Conservation (phyloP, 1,140 invertebrate genomes). For the Drosophila sulfurigaster region DNA sequence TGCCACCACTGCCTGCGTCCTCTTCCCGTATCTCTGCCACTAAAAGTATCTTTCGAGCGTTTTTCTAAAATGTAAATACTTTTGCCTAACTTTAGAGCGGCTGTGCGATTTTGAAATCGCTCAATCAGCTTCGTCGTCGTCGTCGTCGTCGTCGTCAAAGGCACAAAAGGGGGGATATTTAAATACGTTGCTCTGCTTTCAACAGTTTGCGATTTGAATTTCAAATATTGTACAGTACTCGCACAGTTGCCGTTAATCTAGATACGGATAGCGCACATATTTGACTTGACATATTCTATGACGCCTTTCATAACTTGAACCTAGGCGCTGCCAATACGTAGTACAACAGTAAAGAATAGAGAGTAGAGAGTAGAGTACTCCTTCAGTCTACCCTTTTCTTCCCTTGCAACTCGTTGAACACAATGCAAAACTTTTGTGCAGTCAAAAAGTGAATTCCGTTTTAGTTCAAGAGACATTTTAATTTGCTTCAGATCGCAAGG, state of each 20-base stretch:
- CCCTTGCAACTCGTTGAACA: conserved; percentile 10
- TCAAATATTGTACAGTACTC: conserved; percentile 51
- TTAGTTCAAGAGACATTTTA: conserved; percentile 51
- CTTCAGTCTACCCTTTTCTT: not conserved
- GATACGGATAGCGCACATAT: conserved; percentile 49
- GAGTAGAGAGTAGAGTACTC: too few relatives aligned
- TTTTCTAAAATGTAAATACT: conserved; percentile 75
- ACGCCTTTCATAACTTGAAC: conserved; percentile 51
- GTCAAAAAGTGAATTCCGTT: conserved; percentile 39
- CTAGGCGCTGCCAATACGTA: not conserved
- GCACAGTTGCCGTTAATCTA: conserved; percentile 58
- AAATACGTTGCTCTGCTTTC: conserved; percentile 58
- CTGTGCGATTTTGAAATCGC: conserved; percentile 66
- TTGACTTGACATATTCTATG: conserved; percentile 53
- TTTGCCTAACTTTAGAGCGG: conserved; percentile 77
- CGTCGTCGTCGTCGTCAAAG: conserved; percentile 3
- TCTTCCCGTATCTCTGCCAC: conserved; percentile 23
- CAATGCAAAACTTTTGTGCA: conserved; percentile 49
- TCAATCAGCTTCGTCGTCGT: conserved; percentile 46
- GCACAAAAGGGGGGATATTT: conserved; percentile 62
- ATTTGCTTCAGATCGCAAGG: conserved; percentile 37
- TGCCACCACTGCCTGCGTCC: conserved; percentile 10
- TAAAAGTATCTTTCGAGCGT: conserved; percentile 54
- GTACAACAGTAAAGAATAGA: too few relatives aligned
- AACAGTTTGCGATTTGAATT: conserved; percentile 65